Conservation (phyloP, 2,888 invertebrate genomes). For the Cephus runcator region DNA sequence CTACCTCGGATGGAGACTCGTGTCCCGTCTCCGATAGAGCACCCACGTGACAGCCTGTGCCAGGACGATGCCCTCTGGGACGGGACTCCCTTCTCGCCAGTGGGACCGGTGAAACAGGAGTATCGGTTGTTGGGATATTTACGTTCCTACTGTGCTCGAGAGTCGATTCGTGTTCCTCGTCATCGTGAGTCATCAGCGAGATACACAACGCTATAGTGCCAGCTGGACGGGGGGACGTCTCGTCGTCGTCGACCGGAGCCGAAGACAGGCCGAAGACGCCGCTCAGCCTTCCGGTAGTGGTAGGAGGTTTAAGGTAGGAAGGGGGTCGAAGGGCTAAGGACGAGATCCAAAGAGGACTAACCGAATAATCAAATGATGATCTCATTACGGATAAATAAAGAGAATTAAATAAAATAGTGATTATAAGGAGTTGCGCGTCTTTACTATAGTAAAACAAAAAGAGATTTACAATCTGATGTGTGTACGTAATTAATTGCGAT, state of each 20-base stretch:
- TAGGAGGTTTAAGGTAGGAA: slow-evolving; percentile 11
- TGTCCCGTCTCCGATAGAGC: slow-evolving; percentile 62
- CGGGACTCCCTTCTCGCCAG: not conserved
- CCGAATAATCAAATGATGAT: slow-evolving; percentile 66
- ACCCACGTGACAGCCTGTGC: not conserved
- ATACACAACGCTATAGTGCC: not conserved
- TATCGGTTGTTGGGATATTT: not conserved
- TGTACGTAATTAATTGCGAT: slow-evolving; percentile 1
- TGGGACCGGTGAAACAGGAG: not conserved
- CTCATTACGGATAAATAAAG: slow-evolving; percentile 65
- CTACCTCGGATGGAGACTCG: slow-evolving; percentile 62
- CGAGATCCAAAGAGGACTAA: slow-evolving; percentile 66
- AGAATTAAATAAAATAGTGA: slow-evolving; percentile 57
- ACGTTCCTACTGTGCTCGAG: not conserved
- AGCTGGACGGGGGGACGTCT: not conserved
- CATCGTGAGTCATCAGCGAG: not conserved
- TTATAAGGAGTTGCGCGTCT: not conserved
- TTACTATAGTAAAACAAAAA: not conserved
- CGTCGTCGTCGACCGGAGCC: not conserved
- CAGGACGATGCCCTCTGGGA: not conserved
- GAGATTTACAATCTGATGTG: not conserved
- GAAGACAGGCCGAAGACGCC: not conserved
- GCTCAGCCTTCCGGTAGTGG: not conserved
- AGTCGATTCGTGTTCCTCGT: not conserved
- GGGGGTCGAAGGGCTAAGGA: slow-evolving; percentile 44